Evolutionary conservation across 2,888 invertebrate species (phyloP).

Genomic region (Meloe dianella): DNA sequence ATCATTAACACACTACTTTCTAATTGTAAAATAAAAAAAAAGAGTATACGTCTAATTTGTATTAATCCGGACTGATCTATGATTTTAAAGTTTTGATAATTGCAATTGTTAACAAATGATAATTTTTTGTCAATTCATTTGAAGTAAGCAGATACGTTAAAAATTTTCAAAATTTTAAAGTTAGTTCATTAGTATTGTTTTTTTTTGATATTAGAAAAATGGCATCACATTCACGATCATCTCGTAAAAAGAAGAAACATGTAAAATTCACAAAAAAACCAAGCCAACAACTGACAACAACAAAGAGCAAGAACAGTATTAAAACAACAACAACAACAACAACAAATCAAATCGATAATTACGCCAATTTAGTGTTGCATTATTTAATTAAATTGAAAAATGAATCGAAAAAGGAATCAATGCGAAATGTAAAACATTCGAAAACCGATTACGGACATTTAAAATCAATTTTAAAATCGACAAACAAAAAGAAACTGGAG

Average conservation of each 20-base stretch:
- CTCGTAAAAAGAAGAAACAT: neutral
- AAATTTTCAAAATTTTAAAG: neutral
- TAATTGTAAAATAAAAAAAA: no score
- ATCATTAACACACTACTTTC: no score
- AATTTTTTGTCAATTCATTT: no score
- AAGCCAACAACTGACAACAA: no score
- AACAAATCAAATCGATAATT: constrained; percentile 30
- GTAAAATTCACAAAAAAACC: neutral
- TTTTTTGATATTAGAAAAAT: neutral
- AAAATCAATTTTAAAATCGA: constrained; percentile 15
- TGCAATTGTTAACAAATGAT: no score
- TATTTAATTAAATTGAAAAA: constrained; percentile 43
- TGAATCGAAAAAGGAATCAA: neutral
- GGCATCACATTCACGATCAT: neutral
- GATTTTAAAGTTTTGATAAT: no score
- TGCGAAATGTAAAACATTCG: neutral
- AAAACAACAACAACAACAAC: no score
- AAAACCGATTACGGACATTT: neutral
- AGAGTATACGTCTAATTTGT: no score
- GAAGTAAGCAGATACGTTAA: neutral
- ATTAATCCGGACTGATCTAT: no score
- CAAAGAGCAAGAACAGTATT: no score
- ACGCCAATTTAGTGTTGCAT: constrained; percentile 43
- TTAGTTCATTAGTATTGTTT: neutral
- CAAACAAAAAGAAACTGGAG: constrained; percentile 4